Percentiles rank a stretch among this genome's conserved stretches.
Conservation (phyloP, 2,113 vertebrate species). For the Enhydra lutris region DNA sequence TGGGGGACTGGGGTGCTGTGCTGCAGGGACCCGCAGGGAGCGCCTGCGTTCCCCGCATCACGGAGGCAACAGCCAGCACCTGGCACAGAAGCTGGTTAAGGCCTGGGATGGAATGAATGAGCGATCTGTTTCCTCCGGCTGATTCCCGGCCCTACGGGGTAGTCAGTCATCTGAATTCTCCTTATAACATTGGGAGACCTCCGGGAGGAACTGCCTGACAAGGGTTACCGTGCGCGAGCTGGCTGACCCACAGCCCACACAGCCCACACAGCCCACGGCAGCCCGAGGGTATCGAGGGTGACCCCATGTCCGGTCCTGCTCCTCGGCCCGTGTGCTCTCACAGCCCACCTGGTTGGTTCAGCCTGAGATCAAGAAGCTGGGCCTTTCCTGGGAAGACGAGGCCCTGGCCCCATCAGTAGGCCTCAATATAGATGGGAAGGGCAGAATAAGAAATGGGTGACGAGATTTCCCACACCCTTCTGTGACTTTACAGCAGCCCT, state of each 20-base stretch:
- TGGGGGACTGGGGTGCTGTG: accelerated
- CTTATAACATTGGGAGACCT: background rate
- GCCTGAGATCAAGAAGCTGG: background rate
- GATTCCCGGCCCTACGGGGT: background rate
- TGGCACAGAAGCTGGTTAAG: background rate
- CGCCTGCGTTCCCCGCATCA: accelerated
- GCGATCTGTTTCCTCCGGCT: accelerated
- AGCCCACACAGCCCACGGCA: background rate
- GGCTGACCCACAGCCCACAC: background rate
- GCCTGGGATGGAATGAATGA: background rate
- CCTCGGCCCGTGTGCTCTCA: background rate
- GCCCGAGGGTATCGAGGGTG: too few relatives aligned
- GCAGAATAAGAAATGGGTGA: background rate
- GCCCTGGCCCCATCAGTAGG: background rate
- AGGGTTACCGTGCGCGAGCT: background rate
- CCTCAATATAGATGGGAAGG: background rate
- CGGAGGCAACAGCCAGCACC: accelerated
- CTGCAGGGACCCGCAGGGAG: background rate
- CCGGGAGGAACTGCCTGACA: background rate
- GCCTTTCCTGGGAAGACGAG: background rate
- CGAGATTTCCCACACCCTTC: background rate
- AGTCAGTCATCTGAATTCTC: background rate
- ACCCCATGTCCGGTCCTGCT: accelerated
- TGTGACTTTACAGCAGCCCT: background rate
- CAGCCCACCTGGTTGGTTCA: accelerated